Evolutionary conservation across 1,140 invertebrate genomes (phyloP).

Genomic region (Drosophila tsacasi): DNA sequence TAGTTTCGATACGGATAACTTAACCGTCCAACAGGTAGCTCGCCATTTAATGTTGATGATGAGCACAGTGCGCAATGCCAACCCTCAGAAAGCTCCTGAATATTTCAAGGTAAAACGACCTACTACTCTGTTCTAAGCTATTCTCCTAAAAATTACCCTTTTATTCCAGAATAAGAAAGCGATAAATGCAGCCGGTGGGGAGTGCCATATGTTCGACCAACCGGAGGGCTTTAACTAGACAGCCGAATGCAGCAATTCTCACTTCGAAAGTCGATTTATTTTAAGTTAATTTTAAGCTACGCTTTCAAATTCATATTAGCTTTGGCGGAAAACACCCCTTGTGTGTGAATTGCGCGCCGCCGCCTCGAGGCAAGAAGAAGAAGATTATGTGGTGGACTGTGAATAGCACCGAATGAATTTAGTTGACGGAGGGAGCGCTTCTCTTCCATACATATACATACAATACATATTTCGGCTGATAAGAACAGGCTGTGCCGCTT

Average conservation of each 20-base stretch:
- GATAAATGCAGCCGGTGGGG: not conserved
- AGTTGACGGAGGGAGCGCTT: constrained; percentile 28
- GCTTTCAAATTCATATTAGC: constrained; percentile 16
- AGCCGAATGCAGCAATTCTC: not conserved
- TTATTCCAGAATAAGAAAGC: not conserved
- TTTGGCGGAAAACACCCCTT: not conserved
- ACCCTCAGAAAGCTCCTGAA: not conserved
- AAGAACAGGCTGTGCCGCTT: constrained; percentile 68
- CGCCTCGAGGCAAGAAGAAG: constrained; percentile 45
- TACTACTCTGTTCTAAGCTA: no score
- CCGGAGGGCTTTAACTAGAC: constrained; percentile 42
- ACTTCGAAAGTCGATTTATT: not conserved
- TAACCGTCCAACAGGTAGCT: constrained; percentile 37
- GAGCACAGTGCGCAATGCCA: not conserved
- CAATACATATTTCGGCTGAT: constrained; percentile 63
- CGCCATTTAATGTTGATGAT: constrained; percentile 47
- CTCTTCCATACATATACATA: constrained; percentile 24
- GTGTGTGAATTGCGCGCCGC: constrained; percentile 12
- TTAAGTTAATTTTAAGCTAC: constrained; percentile 24
- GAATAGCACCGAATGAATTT: constrained; percentile 46
- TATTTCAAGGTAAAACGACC: not conserved
- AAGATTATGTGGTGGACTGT: constrained; percentile 12
- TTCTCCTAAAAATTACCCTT: not conserved
- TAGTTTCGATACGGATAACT: not conserved
- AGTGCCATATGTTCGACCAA: not conserved